phyloP scores from a whole-genome alignment of 1,140 invertebrate species.

The Hesperophylax magnus region DNA sequence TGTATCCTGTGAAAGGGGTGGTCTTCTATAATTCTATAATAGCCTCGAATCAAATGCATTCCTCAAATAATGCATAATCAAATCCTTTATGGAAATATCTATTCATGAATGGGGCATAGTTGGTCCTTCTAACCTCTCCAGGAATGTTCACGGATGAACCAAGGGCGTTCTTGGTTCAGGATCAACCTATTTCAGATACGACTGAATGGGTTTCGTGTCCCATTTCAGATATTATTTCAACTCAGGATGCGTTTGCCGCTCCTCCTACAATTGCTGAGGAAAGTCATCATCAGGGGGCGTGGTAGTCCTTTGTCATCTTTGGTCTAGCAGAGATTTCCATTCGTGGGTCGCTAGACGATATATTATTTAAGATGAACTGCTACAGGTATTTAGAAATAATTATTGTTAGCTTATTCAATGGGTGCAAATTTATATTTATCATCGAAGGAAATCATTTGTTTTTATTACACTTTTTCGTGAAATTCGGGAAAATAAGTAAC shows the following conservation, averaged over 20 bases:
- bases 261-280: neutral
- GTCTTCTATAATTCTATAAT: neutral
- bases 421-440: too few relatives aligned
- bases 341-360: too few relatives aligned
- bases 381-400: too few relatives aligned
- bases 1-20: neutral
- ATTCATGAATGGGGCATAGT: neutral
- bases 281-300: constrained; percentile 20
- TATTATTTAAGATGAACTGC: too few relatives aligned
- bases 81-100: neutral
- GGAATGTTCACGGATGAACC: neutral
- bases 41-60: neutral
- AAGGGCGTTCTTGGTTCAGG: neutral
- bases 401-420: too few relatives aligned
- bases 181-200: neutral
- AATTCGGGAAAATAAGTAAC: too few relatives aligned
- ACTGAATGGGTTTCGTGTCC: neutral
- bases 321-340: too few relatives aligned
- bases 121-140: neutral
- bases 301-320: constrained; percentile 16
- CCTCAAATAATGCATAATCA: neutral
- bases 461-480: too few relatives aligned
- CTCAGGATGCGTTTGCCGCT: constrained; percentile 1
- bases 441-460: too few relatives aligned
- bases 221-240: neutral